These are phyloP conservation scores for Eutrigla gurnardus DNA, from an alignment of 2,797 vertebrate genomes.

Conservation along the genomic window DNA sequence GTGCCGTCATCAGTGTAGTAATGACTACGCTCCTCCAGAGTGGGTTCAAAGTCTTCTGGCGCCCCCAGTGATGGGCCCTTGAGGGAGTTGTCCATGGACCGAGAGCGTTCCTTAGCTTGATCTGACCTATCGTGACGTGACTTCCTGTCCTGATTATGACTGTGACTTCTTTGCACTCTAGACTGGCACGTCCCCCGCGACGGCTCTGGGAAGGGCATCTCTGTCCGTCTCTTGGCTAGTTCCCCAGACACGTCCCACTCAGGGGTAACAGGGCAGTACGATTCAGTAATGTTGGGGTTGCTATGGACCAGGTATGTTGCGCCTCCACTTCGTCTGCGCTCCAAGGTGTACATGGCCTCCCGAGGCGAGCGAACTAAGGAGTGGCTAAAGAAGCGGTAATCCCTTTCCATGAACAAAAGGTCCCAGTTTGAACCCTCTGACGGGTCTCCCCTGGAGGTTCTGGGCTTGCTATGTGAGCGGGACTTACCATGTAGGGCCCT, in stretches of 20 bases:
- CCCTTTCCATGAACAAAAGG: slow-evolving; percentile 89
- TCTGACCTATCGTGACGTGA: slow-evolving; percentile 95
- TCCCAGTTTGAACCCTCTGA: slow-evolving; percentile 96
- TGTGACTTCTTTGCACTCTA: slow-evolving; percentile 98
- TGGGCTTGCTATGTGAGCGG: slow-evolving; percentile 97
- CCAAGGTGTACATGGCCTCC: slow-evolving; percentile 96
- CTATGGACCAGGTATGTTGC: slow-evolving; percentile 95
- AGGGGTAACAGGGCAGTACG: slow-evolving; percentile 96
- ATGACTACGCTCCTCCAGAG: slow-evolving; percentile 93
- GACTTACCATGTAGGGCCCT: slow-evolving; percentile 95
- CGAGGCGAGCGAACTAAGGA: slow-evolving; percentile 93
- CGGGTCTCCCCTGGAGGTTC: slow-evolving; percentile 94
- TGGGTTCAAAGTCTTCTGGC: slow-evolving; percentile 92
- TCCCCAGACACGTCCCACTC: slow-evolving; percentile 99
- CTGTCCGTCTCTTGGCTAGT: slow-evolving; percentile 96
- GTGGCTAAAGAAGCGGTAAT: slow-evolving; percentile 95
- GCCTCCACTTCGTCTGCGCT: slow-evolving; percentile 87
- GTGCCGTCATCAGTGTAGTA: slow-evolving; percentile 96
- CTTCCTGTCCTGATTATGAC: slow-evolving; percentile 98
- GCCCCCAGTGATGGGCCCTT: slow-evolving; percentile 93
- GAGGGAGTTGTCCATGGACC: slow-evolving; percentile 98
- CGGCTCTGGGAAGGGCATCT: slow-evolving; percentile 99
- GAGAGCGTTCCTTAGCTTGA: slow-evolving; percentile 98
- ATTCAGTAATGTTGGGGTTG: slow-evolving; percentile 94
- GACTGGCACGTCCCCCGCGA: slow-evolving; percentile 97